Conservation (phyloP, 2,888 invertebrate genomes). For the Hyppa rectilinea region DNA sequence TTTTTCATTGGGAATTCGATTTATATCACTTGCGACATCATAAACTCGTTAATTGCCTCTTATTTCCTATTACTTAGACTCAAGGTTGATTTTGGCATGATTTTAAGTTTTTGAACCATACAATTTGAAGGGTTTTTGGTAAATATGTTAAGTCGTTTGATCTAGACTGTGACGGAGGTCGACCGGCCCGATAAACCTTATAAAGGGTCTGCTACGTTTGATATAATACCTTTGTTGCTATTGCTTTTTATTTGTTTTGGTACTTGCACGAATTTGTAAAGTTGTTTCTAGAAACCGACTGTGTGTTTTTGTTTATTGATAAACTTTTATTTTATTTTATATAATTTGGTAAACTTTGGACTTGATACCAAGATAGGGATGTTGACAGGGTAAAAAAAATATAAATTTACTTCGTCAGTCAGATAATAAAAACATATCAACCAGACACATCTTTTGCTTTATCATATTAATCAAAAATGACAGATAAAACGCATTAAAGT, state of each 20-base stretch:
- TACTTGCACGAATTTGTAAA: constrained; percentile 46
- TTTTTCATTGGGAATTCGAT: constrained; percentile 68
- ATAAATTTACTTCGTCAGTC: too few species aligned
- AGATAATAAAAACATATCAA: too few species aligned
- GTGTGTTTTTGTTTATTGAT: constrained; percentile 7
- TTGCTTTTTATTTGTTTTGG: constrained; percentile 61
- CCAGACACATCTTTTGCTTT: too few species aligned
- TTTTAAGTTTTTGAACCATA: constrained; percentile 7
- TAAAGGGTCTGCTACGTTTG: constrained; percentile 61
- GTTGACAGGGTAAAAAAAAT: too few species aligned
- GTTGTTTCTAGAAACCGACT: constrained; percentile 7
- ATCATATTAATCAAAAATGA: too few species aligned
- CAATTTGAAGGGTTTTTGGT: constrained; percentile 45
- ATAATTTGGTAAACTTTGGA: background rate
- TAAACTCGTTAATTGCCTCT: background rate
- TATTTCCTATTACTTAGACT: background rate
- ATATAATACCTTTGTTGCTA: constrained; percentile 63
- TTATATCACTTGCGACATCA: constrained; percentile 50
- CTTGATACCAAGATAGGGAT: too few species aligned
- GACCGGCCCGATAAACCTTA: constrained; percentile 66
- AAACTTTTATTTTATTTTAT: too few species aligned
- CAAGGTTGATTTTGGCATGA: constrained; percentile 37
- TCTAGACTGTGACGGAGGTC: constrained; percentile 69
- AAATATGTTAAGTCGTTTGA: constrained; percentile 71
- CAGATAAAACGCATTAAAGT: too few species aligned